Evolutionary conservation across 2,888 invertebrate species (phyloP), one percentile per base, ranked within the genome.

Genomic region (Lamproptera curius): DNA sequence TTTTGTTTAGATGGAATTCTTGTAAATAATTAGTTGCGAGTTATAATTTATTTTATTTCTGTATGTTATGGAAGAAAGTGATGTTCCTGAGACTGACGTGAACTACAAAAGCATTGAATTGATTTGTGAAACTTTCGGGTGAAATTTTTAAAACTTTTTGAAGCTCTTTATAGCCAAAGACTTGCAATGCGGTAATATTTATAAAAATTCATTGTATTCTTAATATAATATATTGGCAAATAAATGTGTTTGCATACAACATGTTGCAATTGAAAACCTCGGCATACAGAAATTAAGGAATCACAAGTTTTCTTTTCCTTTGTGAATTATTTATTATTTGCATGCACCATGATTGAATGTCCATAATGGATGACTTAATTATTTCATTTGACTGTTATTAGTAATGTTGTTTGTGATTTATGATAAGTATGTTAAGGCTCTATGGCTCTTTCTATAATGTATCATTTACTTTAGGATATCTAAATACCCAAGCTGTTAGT

Each of bases 111-210:
- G 31, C 6, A 31, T 41, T 9, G 13, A 33, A 42, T 20, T 20
- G 3, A 6, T 20, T 16, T 28, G 40, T 40, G 40, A 5, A 23
- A 35, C 26, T 23, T 10, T 26, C 35, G n/a, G 13, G 46, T 23
- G 39, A 40, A 45, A 14, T 23, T 37, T n/a, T 17, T n/a, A 15
- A 6, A 37, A 45, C 38, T 8, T 15, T 26, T 16, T 34, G 42
- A 48, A 37, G 47, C 47, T 42, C 38, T 33, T 31, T 46, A 44
- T 51, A 53, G 55, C 57, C 74, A 75, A 75, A 75, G 74, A 75
- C 67, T 67, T 56, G 56, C 60, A 45, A 42, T 40, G 20, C 35
- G 36, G 42, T 42, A 15, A 41, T 44, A 33, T 40, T 46, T 8
- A 14, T 16, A 40, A 42, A 11, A 42, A 51, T 31, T 16, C n/a